A percentile compares a stretch with the other conserved stretches of the same genome.
Conservation (phyloP, 2,797 vertebrate species). For the Amblyopsis hoosieri region DNA sequence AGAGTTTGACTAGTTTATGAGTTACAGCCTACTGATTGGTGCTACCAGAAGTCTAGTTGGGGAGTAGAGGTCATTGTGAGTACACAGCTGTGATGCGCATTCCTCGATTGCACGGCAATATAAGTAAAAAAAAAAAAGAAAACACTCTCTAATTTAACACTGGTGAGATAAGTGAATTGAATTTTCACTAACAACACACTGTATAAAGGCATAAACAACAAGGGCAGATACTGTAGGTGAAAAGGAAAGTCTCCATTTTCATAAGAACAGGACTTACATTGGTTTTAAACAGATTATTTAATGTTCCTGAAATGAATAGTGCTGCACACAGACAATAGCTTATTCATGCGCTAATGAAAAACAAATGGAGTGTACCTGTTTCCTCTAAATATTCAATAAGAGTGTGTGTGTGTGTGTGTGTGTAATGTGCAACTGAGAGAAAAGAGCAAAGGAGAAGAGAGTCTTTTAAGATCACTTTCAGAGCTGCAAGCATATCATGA, state of each 20-base stretch:
- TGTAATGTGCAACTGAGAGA: background rate
- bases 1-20: constrained; percentile 11
- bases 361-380: constrained; percentile 44
- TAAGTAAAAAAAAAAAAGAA: constrained; percentile 32
- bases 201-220: background rate
- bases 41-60: constrained; percentile 26
- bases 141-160: constrained; percentile 25
- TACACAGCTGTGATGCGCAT: constrained; percentile 42
- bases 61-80: constrained; percentile 49
- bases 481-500: constrained; percentile 64
- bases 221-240: constrained; percentile 14
- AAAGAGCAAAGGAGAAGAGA: constrained; percentile 6
- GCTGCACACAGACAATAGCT: constrained; percentile 46
- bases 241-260: constrained; percentile 47
- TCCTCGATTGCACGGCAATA: constrained; percentile 27
- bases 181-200: too few relatives aligned
- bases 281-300: constrained; percentile 40
- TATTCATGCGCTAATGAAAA: constrained; percentile 60
- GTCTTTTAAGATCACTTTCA: constrained; percentile 58
- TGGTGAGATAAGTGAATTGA: too few relatives aligned
- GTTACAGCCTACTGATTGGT: constrained; percentile 27
- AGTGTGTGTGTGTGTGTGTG: constrained; percentile 20
- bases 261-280: constrained; percentile 49
- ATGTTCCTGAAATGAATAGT: constrained; percentile 56
- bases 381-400: constrained; percentile 49